Base-by-base conservation (phyloP, 2,797 vertebrate genomes). In the Typhlichthys eigenmanni region DNA sequence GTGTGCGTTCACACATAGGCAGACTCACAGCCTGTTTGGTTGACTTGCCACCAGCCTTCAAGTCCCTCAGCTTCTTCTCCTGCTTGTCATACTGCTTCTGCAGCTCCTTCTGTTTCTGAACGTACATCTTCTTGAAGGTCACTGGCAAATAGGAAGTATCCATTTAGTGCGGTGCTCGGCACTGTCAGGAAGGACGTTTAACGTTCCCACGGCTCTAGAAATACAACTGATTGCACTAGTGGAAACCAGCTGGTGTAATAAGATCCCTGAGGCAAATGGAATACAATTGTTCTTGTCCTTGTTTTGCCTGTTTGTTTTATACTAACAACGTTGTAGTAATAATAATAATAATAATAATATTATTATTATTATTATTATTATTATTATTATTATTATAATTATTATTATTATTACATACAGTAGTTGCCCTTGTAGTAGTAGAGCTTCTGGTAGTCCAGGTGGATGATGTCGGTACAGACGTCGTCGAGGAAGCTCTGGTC, bases 51-150 rank as follows among this genome's bases (percentile, higher is more conserved):
- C 95, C 95, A 0, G 95, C 95, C 75, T 98, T 98, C 19, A 98
- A 91, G 2, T 96, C 95, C 55, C 94, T 95, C 1, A 97, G 92
- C 64, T 95, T 97, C 80, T 96, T 96, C 82, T 98, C 96, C 78
- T 97, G 96, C 64, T 98, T 98, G 69, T 98, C 96, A 0, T 96
- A 98, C 72, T 96, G 95, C 62, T 97, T 98, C 70, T 95, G 92
- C 48, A 96, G 83, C 55, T 97, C 96, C 38, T 97, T 97, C 86
- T 98, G 96, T 78, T 98, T 98, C 75, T 98, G 96, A 62, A 95
- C 90, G 24, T 96, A 96, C 96, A 98, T 98, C 89, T 98, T 98
- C 91, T 98, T 98, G 74, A 98, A 98, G 0, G 95, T 93, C 90
- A 97, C 95, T 3, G 32, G 68, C 0, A 62, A 45, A 29, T 34